phyloP scores from a whole-genome alignment of 2,797 vertebrate species.

The Sylvilagus floridanus region DNA sequence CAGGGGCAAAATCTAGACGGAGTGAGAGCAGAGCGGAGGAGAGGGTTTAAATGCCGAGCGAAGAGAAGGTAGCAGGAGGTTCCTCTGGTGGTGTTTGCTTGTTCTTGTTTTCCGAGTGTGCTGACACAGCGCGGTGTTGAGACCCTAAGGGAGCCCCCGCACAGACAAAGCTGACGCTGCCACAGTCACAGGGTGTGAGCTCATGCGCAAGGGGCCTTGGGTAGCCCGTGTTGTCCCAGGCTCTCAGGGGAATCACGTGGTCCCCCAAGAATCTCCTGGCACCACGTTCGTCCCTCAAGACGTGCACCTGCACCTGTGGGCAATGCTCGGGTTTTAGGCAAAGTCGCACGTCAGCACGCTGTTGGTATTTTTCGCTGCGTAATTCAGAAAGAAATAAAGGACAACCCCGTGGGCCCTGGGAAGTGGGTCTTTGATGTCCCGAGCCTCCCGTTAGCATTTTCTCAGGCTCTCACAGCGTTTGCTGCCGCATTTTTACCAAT shows the following conservation, averaged over 20 bases:
- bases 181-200: not conserved
- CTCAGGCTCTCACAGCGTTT: constrained; percentile 8
- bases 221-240: not conserved
- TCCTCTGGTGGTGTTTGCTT: not conserved
- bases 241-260: not conserved
- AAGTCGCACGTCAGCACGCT: not conserved
- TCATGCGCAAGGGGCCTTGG: not conserved
- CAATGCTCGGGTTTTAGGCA: not conserved
- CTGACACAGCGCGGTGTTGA: not conserved
- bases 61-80: not conserved
- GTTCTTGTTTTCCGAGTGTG: not conserved
- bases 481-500: not conserved
- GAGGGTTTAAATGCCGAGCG: not conserved
- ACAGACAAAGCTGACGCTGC: not conserved
- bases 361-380: not conserved
- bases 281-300: not conserved
- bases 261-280: not conserved
- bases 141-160: not conserved
- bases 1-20: not conserved
- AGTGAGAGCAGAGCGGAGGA: not conserved
- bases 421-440: not conserved
- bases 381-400: not conserved
- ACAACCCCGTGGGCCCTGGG: not conserved
- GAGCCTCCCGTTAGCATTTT: not conserved
- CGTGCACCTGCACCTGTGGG: not conserved